Evolutionary conservation across 2,797 vertebrate species (phyloP).

Genomic region (Xenops minutus): DNA sequence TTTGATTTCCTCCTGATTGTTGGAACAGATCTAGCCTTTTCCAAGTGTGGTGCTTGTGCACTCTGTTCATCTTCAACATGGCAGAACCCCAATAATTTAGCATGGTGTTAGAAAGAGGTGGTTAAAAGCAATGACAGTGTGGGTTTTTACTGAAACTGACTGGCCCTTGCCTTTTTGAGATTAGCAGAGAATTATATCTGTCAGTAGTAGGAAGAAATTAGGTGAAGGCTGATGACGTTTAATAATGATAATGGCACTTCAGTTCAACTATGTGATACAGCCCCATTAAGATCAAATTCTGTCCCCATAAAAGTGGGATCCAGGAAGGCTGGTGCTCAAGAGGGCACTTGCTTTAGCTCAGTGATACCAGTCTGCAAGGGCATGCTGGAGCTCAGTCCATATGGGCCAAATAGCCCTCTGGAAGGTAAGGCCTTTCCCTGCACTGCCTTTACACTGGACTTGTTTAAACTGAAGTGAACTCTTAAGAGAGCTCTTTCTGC

Average conservation of each 20-base stretch:
- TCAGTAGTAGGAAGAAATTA: neutral
- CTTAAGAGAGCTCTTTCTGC: neutral
- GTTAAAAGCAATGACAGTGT: neutral
- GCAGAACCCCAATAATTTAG: neutral
- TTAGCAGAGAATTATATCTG: neutral
- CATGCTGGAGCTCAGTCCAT: rapidly evolving
- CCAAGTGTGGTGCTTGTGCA: rapidly evolving
- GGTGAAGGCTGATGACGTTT: neutral
- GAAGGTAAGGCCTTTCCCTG: neutral
- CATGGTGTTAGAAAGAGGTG: neutral
- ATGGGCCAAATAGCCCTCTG: neutral
- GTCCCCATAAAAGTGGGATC: neutral
- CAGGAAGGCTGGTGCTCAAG: neutral
- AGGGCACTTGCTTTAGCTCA: neutral
- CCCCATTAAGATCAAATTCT: neutral
- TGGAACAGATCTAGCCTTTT: neutral
- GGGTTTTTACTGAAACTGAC: neutral
- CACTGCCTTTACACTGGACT: neutral
- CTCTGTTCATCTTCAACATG: rapidly evolving
- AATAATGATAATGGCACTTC: neutral
- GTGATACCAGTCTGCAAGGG: neutral
- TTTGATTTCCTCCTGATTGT: neutral
- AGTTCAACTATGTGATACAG: neutral
- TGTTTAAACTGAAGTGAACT: neutral
- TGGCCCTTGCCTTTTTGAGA: neutral